phyloP scores from a whole-genome alignment of 2,113 vertebrate genomes.

The Leuciscus idus region DNA sequence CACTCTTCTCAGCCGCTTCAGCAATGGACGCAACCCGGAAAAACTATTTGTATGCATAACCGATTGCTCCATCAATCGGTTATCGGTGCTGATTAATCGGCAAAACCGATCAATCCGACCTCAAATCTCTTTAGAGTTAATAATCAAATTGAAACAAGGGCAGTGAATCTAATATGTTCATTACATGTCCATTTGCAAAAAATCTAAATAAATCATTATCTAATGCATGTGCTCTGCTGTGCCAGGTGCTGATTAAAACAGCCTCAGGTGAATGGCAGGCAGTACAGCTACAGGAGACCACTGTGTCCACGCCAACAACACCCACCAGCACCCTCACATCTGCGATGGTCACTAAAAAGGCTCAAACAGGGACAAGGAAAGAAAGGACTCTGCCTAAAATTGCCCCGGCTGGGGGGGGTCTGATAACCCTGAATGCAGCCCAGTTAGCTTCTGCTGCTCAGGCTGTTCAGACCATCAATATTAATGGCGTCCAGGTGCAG shows the following conservation, averaged over 20 bases:
- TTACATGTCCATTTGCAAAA: neutral
- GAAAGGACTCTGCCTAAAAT: slow-evolving; percentile 93
- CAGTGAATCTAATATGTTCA: neutral
- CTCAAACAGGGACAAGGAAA: slow-evolving; percentile 75
- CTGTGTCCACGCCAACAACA: slow-evolving; percentile 68
- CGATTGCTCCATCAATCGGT: too few species aligned
- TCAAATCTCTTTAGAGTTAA: too few species aligned
- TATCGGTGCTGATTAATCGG: too few species aligned
- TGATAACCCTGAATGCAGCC: slow-evolving; percentile 85
- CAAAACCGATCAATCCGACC: too few species aligned
- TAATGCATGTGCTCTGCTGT: slow-evolving; percentile 12
- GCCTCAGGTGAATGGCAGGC: slow-evolving; percentile 89
- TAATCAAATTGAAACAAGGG: too few species aligned
- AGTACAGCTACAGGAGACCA: slow-evolving; percentile 85
- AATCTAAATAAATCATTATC: neutral
- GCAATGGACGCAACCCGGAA: too few species aligned
- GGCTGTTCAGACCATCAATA: slow-evolving; percentile 95
- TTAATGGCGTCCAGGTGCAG: slow-evolving; percentile 95
- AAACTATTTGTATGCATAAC: too few species aligned
- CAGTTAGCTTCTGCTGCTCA: slow-evolving; percentile 87
- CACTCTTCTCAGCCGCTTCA: too few species aligned
- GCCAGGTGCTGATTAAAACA: slow-evolving; percentile 88
- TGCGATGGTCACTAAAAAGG: slow-evolving; percentile 70
- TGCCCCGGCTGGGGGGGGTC: slow-evolving; percentile 89
- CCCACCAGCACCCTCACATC: slow-evolving; percentile 66